These are phyloP conservation scores for Limnodromus scolopaceus DNA, from an alignment of 2,797 vertebrate genomes.

Conservation along the genomic window DNA sequence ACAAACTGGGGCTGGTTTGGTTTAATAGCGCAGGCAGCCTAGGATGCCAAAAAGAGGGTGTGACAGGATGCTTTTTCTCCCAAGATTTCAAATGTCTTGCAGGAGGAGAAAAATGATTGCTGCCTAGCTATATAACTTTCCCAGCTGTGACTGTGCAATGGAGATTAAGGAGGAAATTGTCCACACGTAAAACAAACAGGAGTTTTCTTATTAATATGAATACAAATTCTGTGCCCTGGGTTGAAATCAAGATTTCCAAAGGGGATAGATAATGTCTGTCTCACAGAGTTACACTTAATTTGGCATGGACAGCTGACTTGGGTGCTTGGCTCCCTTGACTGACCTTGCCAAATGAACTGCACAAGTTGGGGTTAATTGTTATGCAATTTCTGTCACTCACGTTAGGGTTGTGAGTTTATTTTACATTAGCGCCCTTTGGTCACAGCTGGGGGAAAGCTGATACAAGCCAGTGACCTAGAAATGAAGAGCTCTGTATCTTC, in stretches of 20 bases:
- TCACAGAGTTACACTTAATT: neutral
- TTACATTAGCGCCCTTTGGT: neutral
- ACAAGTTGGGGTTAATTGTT: neutral
- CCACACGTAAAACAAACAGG: neutral
- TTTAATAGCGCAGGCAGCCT: neutral
- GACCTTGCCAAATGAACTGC: neutral
- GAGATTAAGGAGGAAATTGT: neutral
- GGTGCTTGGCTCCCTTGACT: neutral
- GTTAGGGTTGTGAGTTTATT: neutral
- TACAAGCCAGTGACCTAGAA: conserved; percentile 7
- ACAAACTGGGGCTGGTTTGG: neutral
- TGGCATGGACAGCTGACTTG: neutral
- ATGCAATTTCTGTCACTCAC: neutral
- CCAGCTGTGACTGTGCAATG: neutral
- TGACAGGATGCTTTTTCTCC: neutral
- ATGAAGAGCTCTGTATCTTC: neutral
- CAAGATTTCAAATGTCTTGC: neutral
- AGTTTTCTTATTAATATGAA: neutral
- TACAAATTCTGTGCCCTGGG: neutral
- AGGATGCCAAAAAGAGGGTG: neutral
- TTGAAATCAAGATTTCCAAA: neutral
- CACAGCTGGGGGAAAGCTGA: neutral
- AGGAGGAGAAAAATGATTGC: neutral
- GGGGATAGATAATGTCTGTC: neutral
- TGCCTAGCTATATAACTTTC: neutral